Conservation (phyloP, 53 echinoderm and acorn worm species). For the Mesocentrotus franciscanus region DNA sequence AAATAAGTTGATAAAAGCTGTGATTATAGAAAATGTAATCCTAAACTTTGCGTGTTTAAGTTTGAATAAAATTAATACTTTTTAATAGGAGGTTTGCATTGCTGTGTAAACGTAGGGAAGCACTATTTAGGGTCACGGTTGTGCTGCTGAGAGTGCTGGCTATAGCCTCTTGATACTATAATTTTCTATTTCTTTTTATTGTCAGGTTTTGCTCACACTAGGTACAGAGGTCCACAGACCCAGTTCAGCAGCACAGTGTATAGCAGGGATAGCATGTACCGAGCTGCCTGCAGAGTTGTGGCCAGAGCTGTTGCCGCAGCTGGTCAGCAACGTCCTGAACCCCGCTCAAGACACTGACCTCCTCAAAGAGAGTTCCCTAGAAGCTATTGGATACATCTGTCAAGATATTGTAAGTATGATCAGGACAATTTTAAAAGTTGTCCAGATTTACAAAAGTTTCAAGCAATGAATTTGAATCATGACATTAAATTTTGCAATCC, state of each 20-base stretch:
- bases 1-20: too few relatives aligned
- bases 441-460: neutral
- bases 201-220: conserved; percentile 88
- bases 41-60: too few relatives aligned
- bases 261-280: conserved; percentile 97
- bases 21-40: too few relatives aligned
- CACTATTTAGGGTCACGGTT: too few relatives aligned
- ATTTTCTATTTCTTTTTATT: neutral
- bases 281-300: conserved; percentile 86
- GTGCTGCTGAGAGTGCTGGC: too few relatives aligned
- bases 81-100: too few relatives aligned
- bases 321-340: conserved; percentile 85
- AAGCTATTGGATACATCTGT: conserved; percentile 99
- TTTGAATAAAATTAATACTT: too few relatives aligned
- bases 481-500: too few relatives aligned
- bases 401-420: conserved; percentile 93
- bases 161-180: neutral
- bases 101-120: too few relatives aligned
- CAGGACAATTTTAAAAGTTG: neutral
- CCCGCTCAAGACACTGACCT: conserved; percentile 73
- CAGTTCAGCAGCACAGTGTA: conserved; percentile 95
- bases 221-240: conserved; percentile 90
- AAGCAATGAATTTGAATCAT: neutral
- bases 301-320: conserved; percentile 80
- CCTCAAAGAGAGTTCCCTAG: conserved; percentile 89